phyloP scores from a whole-genome alignment of 1,140 invertebrate genomes.

The Propsilocerus akamusi region DNA sequence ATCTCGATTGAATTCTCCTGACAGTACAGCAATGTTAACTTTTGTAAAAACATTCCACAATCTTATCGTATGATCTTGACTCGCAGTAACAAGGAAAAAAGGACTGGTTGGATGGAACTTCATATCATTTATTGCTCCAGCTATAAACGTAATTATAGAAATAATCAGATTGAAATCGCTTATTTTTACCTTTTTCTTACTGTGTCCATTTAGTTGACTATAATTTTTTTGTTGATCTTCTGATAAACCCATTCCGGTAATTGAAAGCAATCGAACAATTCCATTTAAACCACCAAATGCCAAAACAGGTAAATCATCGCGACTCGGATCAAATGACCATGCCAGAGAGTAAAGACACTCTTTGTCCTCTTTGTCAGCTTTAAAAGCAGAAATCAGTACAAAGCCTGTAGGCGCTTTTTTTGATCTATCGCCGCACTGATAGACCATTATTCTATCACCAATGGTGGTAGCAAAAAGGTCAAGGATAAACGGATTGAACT shows the following conservation, averaged over 20 bases:
- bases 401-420: too few species aligned
- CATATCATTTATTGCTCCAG: slow-evolving; percentile 57
- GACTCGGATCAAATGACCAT: too few species aligned
- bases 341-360: too few species aligned
- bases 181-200: not conserved
- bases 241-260: not conserved
- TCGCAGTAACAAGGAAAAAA: slow-evolving; percentile 59
- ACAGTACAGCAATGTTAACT: slow-evolving; percentile 67
- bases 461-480: too few species aligned
- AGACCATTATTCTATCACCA: too few species aligned
- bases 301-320: not conserved
- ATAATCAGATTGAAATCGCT: not conserved
- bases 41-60: slow-evolving; percentile 74
- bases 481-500: too few species aligned
- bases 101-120: slow-evolving; percentile 63
- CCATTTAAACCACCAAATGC: not conserved
- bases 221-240: too few species aligned
- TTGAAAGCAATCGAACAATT: not conserved
- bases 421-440: too few species aligned
- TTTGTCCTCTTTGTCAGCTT: too few species aligned
- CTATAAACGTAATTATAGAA: not conserved
- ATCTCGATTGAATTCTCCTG: slow-evolving; percentile 71
- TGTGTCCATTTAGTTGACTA: not conserved
- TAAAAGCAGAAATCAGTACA: too few species aligned
- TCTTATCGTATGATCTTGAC: slow-evolving; percentile 65